Base-by-base conservation (phyloP, 2,113 vertebrate genomes). In the Pachypanchax playfairii region DNA sequence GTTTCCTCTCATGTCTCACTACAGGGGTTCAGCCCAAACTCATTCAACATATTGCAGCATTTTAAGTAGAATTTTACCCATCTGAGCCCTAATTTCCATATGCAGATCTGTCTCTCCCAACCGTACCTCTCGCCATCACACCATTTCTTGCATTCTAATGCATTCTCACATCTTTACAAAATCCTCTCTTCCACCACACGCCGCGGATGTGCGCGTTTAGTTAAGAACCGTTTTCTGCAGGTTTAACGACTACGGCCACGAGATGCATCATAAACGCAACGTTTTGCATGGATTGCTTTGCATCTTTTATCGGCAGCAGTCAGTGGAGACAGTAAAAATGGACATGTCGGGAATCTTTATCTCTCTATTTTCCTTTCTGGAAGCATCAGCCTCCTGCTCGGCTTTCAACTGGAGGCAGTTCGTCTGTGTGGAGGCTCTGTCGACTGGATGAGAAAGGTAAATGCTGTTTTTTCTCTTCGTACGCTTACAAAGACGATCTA, bases 81-180 rank as follows among this genome's bases (percentile, higher is more conserved):
- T 91, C 89, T 91, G 93, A 94, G 94, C 91, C 93, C 92, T 94
- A 83, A 97, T 98, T 96, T 95, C 95, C 96, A 98, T 98, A 96
- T 98, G 95, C 94, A 97, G 95, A 96, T 97, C 92, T 91, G 90
- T 94, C 91, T 94, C 90, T 91, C 90, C 91, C 93, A 92, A 94
- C 93, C 93, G 91, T 92, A 85, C 87, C 88, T 88, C 90, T 88
- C 88, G 87, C 88, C 90, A 90, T 92, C 92, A 90, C 93, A 94
- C 92, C 93, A 92, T 94, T 89, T 93, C 91, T 91, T 95, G 93
- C 92, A 93, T 94, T 90, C 92, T 91, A 89, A 91, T 90, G 83
- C 79, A 87, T 88, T 85, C 91, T 90, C 89, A 84, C 92, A 92
- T 86, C 89, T 91, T 88, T 64, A 75, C 76, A 64, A 88, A 85